These are phyloP conservation scores for Theretra japonica DNA, from an alignment of 2,888 invertebrate species.

Conservation along the genomic window DNA sequence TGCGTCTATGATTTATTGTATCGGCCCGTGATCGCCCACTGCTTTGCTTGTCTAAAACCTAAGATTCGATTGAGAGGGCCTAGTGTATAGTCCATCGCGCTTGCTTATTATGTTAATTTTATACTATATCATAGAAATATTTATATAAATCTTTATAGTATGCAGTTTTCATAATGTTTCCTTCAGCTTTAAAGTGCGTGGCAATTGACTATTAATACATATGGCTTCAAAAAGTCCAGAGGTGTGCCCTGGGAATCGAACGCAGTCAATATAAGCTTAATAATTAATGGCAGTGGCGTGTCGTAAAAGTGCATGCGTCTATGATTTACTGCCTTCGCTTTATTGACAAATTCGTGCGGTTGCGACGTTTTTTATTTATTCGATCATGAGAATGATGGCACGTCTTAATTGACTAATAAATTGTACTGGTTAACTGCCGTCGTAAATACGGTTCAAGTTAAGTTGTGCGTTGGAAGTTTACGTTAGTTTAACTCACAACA, in stretches of 20 bases:
- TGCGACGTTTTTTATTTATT: slow-evolving; percentile 39
- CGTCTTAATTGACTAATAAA: slow-evolving; percentile 28
- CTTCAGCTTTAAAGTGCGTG: too few species aligned
- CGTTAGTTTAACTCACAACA: background rate
- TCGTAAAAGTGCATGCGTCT: slow-evolving; percentile 38
- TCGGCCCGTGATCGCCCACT: too few species aligned
- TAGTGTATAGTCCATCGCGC: too few species aligned
- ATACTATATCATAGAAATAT: too few species aligned
- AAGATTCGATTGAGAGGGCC: too few species aligned
- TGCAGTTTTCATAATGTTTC: too few species aligned
- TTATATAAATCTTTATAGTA: too few species aligned
- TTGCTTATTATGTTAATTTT: too few species aligned
- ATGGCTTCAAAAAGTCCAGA: too few species aligned
- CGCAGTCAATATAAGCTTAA: background rate
- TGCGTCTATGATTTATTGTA: slow-evolving; percentile 37
- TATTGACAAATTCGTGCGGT: slow-evolving; percentile 44
- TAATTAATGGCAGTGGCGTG: slow-evolving; percentile 46
- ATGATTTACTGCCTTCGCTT: slow-evolving; percentile 36
- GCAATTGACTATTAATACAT: too few species aligned
- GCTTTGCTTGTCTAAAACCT: too few species aligned
- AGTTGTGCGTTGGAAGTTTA: background rate
- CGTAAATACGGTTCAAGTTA: slow-evolving; percentile 39
- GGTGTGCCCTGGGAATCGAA: too few species aligned
- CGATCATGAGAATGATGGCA: slow-evolving; percentile 32
- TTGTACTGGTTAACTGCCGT: slow-evolving; percentile 35